Percentiles rank a stretch among this genome's conserved stretches.
Evolutionary conservation across 2,888 invertebrate species (phyloP).

Genomic region (Acanthoscelides obtectus): DNA sequence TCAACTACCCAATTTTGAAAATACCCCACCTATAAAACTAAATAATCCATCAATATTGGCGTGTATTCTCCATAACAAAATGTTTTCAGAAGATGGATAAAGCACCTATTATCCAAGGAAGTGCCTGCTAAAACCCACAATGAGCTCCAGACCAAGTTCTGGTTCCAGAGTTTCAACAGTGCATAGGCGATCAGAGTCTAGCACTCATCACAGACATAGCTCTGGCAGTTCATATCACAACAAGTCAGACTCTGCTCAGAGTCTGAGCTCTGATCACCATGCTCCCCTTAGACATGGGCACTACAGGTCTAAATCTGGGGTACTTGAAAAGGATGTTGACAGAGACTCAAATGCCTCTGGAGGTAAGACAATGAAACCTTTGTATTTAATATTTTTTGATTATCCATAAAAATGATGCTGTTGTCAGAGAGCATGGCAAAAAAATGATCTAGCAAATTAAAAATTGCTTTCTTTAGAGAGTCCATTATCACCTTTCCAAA

Average conservation of each 20-base stretch:
- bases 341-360: conserved; percentile 35
- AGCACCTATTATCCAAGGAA: background rate
- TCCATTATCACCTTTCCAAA: too few species aligned
- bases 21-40: too few species aligned
- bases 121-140: conserved; percentile 9
- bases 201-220: conserved; percentile 36
- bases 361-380: too few species aligned
- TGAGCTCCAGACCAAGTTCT: conserved; percentile 38
- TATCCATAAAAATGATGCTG: conserved; percentile 2
- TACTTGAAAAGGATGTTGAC: conserved; percentile 33
- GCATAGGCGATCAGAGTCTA: conserved; percentile 41
- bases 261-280: conserved; percentile 36
- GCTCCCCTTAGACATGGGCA: conserved; percentile 31
- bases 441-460: too few species aligned
- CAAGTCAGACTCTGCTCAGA: conserved; percentile 43
- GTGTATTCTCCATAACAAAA: too few species aligned
- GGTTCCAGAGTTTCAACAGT: conserved; percentile 32
- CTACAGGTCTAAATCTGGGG: conserved; percentile 43
- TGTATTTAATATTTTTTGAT: too few species aligned
- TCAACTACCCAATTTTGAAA: too few species aligned
- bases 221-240: conserved; percentile 35
- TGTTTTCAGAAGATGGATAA: background rate
- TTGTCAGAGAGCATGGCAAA: too few species aligned
- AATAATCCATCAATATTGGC: too few species aligned
- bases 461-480: too few species aligned